These are phyloP conservation scores for Melanocharis versteri DNA, from an alignment of 2,113 vertebrate species.

Conservation along the genomic window DNA sequence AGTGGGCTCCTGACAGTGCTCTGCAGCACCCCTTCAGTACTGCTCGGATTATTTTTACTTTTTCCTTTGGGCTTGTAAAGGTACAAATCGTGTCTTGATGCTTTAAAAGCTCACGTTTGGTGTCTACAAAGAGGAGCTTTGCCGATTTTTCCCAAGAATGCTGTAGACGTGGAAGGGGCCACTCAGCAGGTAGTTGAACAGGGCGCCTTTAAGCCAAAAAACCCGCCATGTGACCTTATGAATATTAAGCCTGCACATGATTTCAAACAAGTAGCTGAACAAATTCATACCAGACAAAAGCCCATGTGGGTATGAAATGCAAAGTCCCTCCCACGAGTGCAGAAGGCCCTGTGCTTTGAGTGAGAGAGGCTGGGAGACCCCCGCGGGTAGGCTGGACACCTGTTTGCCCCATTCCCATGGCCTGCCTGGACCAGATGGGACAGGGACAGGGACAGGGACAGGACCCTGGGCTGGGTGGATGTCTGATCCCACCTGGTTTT, in stretches of 20 bases:
- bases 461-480: background rate
- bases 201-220: background rate
- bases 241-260: background rate
- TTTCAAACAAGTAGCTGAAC: background rate
- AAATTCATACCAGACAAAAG: background rate
- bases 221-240: fast-evolving
- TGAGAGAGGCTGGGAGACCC: background rate
- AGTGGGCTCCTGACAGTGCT: background rate
- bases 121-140: background rate
- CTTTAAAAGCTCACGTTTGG: background rate
- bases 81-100: background rate
- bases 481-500: background rate
- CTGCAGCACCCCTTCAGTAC: background rate
- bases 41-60: background rate
- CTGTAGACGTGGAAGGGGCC: background rate
- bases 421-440: background rate
- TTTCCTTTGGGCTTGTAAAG: background rate
- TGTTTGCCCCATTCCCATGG: background rate
- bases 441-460: fast-evolving
- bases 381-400: background rate
- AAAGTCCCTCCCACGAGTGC: background rate
- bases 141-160: background rate
- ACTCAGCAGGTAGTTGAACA: background rate
- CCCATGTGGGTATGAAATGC: background rate
- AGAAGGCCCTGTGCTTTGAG: background rate